A percentile compares a stretch with the other conserved stretches of the same genome.
These are phyloP conservation scores for Ectropis grisescens DNA, from an alignment of 1,140 invertebrate genomes.

Conservation along the genomic window DNA sequence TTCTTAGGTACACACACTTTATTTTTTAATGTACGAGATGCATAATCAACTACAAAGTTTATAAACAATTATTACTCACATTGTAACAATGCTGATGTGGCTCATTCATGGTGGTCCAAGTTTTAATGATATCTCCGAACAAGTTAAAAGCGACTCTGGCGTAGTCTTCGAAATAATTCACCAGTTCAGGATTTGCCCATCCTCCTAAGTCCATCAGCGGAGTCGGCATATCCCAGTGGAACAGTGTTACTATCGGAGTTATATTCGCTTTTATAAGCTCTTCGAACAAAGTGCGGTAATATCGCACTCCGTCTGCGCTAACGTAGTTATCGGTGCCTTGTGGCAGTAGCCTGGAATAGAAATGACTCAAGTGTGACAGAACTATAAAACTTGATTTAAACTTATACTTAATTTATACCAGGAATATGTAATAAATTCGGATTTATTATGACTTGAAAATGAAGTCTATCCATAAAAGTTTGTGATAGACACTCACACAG, in stretches of 20 bases:
- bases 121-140: constrained; percentile 74
- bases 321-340: constrained; percentile 68
- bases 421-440: no score
- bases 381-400: no score
- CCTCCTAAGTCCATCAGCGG: constrained; percentile 73
- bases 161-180: constrained; percentile 75
- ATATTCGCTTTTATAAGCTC: constrained; percentile 69
- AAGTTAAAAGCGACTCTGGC: constrained; percentile 71
- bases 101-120: constrained; percentile 71
- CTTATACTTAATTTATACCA: no score
- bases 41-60: no score
- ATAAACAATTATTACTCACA: constrained; percentile 36
- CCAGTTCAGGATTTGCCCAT: constrained; percentile 72
- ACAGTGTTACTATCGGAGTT: constrained; percentile 71
- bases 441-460: no score
- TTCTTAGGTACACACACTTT: no score
- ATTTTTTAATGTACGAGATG: no score
- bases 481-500: no score
- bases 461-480: no score
- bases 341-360: constrained; percentile 67
- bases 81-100: constrained; percentile 52
- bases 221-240: constrained; percentile 73
- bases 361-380: no score
- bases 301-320: constrained; percentile 71
- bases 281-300: constrained; percentile 76